Evolutionary conservation across 2,113 vertebrate genomes (phyloP), one percentile per base, ranked within the genome.

Genomic region (Cephalopterus ornatus): DNA sequence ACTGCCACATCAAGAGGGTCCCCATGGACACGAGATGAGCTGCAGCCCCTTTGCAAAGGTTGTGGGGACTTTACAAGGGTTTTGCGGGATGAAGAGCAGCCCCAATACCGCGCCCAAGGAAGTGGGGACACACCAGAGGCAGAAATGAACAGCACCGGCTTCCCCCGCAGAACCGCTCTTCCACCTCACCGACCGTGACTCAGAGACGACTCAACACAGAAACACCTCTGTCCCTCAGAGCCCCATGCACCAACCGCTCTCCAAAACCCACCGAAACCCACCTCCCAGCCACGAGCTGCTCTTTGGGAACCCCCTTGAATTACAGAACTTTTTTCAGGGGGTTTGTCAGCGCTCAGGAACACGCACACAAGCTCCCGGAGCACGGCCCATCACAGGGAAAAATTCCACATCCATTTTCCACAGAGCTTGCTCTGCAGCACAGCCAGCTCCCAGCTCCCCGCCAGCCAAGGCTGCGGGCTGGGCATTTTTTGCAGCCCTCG

Each of bases 401-500:
- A 75, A 62, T 20, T 68, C 76, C 62, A 18, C 55, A n/a, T 37
- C 75, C 61, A 24, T 86, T 84, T 75, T 83, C 71, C 78, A 46
- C 44, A 39, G 28, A 11, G 68, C 52, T 52, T 23, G 52, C 47
- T 81, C 74, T 18, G 12, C 78, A n/a, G 85, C 16, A 4, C 41
- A 14, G 44, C 58, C 77, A 15, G 55, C 41, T 61, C 55, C 11
- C 78, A 52, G n/a, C 80, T 73, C 42, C 11, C 68, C 7, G 56
- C 50, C 79, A 33, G 58, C 8, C 42, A 18, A 27, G 12, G 41
- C 79, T 53, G 67, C 63, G 23, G 9, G 75, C 63, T n/a, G 55
- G 56, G 67, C 85, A 72, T 88, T 88, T 67, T 85, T 95, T 75
- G 79, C 85, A 67, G 32, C 74, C 59, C 88, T 91, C 6, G 1